Evolutionary conservation across 2,797 vertebrate genomes (phyloP), one percentile per base, ranked within the genome.

Genomic region (Buceros bicornis): DNA sequence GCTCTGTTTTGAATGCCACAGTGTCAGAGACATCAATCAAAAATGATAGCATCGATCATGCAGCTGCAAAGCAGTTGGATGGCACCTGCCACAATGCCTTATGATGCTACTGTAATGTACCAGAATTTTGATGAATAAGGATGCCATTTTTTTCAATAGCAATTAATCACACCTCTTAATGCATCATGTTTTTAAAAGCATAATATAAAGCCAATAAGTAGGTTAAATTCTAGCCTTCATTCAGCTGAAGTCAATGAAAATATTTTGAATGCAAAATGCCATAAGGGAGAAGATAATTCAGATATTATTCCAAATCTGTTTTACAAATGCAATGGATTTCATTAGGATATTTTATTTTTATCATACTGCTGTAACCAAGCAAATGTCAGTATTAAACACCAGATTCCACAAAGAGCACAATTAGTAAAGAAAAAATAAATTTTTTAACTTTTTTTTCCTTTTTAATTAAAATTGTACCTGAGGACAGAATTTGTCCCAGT

Each of bases 81-180:
- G 86, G 51, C 87, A 95, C 95, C 94, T 97, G 93, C 86, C 92
- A 91, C 78, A 95, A 92, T 83, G 90, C 37, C 37, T 80, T 92
- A 82, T 62, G 80, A 22, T 37, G 22, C 35, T 89, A 87, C 9
- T 33, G 58, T 48, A 81, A 72, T 84, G 67, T 40, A 87, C 61
- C 76, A 89, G 91, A 95, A 95, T 96, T 96, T 77, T 97, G 73
- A 98, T 95, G 72, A 74, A 82, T 90, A 87, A 90, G 29, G 24
- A 89, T 93, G 82, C 33, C 93, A 37, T 42, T 92, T 86, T 95
- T 15, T 33, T 79, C 40, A 13, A 48, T 37, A 50, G 13, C 61
- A 96, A 97, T 97, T 96, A 95, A 95, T 97, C 93, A 95, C 20
- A 72, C 89, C 25, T 85, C 80, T 94, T 92, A 90, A 92, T 73